Base-by-base conservation (phyloP, 1,140 invertebrate species). In the Drosophila equinoxialis region DNA sequence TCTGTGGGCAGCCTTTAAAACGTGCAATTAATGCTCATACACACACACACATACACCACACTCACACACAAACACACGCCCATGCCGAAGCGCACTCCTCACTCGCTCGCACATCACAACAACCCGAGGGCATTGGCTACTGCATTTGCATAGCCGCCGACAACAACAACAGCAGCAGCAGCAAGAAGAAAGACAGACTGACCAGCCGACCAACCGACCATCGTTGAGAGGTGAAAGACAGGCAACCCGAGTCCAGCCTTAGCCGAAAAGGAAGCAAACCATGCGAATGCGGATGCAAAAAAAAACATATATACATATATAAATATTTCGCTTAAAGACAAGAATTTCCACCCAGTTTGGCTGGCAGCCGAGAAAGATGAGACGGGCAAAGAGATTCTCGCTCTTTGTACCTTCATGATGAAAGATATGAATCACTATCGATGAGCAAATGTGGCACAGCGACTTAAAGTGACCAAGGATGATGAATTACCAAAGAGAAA, bases 111-210 rank as follows among this genome's bases (percentile, higher is more conserved):
- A 84, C 85, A 90, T 90, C 86, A 90, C 87, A 90, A 90, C 87
- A 90, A 91, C 87, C 87, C 78, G 89, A 91, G 87, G 87, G 89
- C 89, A 91, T 90, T 90, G 87, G 87, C 87, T 90, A 91, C 87
- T 90, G 87, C 87, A 91, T 90, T 90, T 91, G 89, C 89, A 90
- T 91, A 90, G 81, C 82, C 71, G 81, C 84, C 77, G 72, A 77
- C 73, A 81, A 61, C 77, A 35, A 57, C 57, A 37, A 20, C 57
- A 37, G 14, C 30, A 17, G 14, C 30, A 17, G n/a, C 13, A 30
- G 26, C 54, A 30, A 30, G 11, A 30, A 33, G 13, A 8, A 30
- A 30, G 30, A 57, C 30, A n/a, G 42, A 48, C 45, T 6, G 14
- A 48, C 45, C 14, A 17, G 8, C 45, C 45, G 10, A 51, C 42